A percentile compares a stretch with the other conserved stretches of the same genome.
These are phyloP conservation scores for Oryzaephilus surinamensis DNA, from an alignment of 1,140 invertebrate genomes.

Conservation along the genomic window DNA sequence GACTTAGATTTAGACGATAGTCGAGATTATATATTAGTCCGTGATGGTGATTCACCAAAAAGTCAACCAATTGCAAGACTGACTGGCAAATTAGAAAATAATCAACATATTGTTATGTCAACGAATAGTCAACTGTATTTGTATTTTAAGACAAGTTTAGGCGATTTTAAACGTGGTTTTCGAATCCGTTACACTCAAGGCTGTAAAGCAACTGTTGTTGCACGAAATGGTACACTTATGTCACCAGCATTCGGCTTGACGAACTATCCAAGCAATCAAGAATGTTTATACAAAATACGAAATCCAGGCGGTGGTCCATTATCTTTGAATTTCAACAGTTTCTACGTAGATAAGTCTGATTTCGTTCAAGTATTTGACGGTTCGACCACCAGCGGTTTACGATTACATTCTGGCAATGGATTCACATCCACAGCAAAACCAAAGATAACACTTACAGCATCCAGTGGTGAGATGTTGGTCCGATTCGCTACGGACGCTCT, in stretches of 20 bases:
- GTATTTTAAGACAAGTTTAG: slow-evolving; percentile 84
- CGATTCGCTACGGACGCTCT: slow-evolving; percentile 82
- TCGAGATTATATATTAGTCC: slow-evolving; percentile 77
- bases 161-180: slow-evolving; percentile 82
- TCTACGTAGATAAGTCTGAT: slow-evolving; percentile 78
- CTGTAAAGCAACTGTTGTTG: slow-evolving; percentile 70
- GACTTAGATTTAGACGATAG: slow-evolving; percentile 79
- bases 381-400: slow-evolving; percentile 66
- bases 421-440: slow-evolving; percentile 72
- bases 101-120: slow-evolving; percentile 79
- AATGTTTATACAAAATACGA: slow-evolving; percentile 79
- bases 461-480: slow-evolving; percentile 83
- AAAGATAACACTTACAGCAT: slow-evolving; percentile 81
- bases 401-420: slow-evolving; percentile 79
- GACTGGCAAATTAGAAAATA: slow-evolving; percentile 65
- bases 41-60: slow-evolving; percentile 80
- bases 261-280: slow-evolving; percentile 85
- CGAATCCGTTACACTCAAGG: slow-evolving; percentile 53
- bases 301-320: slow-evolving; percentile 73
- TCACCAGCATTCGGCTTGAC: slow-evolving; percentile 77
- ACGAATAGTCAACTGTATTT: slow-evolving; percentile 82
- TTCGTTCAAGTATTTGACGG: slow-evolving; percentile 82
- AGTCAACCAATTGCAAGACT: slow-evolving; percentile 71
- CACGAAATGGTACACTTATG: slow-evolving; percentile 70
- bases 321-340: slow-evolving; percentile 77